phyloP scores from a whole-genome alignment of 2,113 vertebrate genomes.

The Odobenus rosmarus region DNA sequence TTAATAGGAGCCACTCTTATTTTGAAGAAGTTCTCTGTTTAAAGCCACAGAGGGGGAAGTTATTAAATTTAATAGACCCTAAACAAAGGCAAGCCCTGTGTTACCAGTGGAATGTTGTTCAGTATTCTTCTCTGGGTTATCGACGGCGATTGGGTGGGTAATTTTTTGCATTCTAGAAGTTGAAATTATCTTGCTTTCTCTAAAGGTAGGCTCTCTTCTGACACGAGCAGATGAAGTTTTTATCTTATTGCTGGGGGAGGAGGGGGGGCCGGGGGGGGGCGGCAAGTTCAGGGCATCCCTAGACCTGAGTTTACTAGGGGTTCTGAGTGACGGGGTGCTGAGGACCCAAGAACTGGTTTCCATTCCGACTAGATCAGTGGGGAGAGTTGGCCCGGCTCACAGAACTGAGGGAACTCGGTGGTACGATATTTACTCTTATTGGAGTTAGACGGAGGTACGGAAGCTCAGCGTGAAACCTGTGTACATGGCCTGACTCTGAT shows the following conservation, averaged over 20 bases:
- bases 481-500: background rate
- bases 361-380: background rate
- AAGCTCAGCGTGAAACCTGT: background rate
- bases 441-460: background rate
- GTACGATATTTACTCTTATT: background rate
- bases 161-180: slow-evolving; percentile 43
- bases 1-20: slow-evolving; percentile 72
- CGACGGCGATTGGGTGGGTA: slow-evolving; percentile 16
- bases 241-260: background rate
- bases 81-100: slow-evolving; percentile 69
- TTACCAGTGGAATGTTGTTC: slow-evolving; percentile 53
- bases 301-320: background rate
- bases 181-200: slow-evolving; percentile 37
- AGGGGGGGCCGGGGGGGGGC: fast-evolving
- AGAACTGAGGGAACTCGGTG: background rate
- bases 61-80: slow-evolving; percentile 78
- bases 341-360: slow-evolving; percentile 7
- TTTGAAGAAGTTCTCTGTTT: slow-evolving; percentile 75
- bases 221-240: background rate
- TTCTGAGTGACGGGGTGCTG: background rate
- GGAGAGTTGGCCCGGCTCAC: background rate
- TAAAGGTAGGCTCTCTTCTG: background rate
- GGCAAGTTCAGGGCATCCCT: background rate
- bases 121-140: slow-evolving; percentile 35
- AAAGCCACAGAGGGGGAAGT: slow-evolving; percentile 77